Evolutionary conservation across 2,888 invertebrate genomes (phyloP), one percentile per base, ranked within the genome.

Genomic region (Heliconius charithonia): DNA sequence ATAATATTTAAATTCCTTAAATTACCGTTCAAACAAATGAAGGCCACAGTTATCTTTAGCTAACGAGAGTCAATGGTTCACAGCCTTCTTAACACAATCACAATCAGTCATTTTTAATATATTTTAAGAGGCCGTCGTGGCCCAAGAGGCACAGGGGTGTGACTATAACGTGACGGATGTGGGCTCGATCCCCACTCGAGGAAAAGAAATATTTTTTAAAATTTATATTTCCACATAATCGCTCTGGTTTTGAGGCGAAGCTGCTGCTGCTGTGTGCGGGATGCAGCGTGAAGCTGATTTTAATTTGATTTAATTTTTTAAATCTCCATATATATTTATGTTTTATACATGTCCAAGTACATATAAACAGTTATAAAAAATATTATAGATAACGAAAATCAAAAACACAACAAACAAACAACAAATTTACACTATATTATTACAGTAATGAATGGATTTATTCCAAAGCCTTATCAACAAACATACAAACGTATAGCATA

Each of bases 1-100:
- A 63, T 37, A 25, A 45, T 63, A 63, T 63, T 63, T 27, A 71
- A 59, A 59, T 37, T 59, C 16, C 59, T 59, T 37, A n/a, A 69
- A 41, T 3, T 41, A 45, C 25, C 25, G 25, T 6, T 45, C 69
- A 45, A 69, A 25, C 41, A 25, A 69, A 69, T 67, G 67, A 67
- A 67, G 67, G 67, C n/a, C 67, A 67, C 13, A 41, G 67, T 16
- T 69, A 25, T 16, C 25, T 45, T 69, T 25, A 45, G 25, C 25
- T 45, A 16, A 25, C 25, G 25, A 41, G 41, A 25, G 69, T 69
- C 25, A 69, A 69, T 41, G 25, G 37, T 67, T 27, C 13, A 67
- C 67, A 67, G 6, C 41, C n/a, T 37, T n/a, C 13, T 6, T 67
- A 51, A 7, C 51, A 51, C 51, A 51, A 51, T 22, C 19, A 51